Conservation (phyloP, 2,888 invertebrate genomes). For the Caenorhabditis wallacei region DNA sequence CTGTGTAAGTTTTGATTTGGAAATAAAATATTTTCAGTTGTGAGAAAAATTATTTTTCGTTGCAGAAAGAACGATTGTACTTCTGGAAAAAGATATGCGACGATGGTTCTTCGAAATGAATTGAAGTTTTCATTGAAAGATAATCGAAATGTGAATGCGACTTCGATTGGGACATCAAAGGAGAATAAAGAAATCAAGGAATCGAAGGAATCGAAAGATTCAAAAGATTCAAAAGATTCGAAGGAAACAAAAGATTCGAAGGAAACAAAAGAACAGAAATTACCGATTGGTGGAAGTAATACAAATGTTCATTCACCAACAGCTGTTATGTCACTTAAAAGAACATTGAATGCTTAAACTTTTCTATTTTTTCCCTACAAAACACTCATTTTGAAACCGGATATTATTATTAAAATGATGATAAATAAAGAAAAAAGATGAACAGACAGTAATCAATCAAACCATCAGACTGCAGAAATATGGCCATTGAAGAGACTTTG, state of each 20-base stretch:
- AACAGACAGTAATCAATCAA: constrained; percentile 31
- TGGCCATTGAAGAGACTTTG: not conserved
- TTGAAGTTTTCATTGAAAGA: constrained; percentile 46
- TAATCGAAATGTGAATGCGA: not conserved
- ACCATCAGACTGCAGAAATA: not conserved
- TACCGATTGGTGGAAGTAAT: constrained; percentile 8
- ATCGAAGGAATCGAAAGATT: constrained; percentile 21
- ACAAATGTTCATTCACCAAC: constrained; percentile 25
- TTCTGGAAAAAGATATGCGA: constrained; percentile 38
- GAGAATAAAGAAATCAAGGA: constrained; percentile 8
- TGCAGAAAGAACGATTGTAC: constrained; percentile 47
- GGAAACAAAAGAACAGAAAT: not conserved
- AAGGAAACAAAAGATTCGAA: constrained; percentile 20
- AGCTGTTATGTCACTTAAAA: constrained; percentile 35
- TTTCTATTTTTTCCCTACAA: not conserved
- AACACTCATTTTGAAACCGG: not conserved
- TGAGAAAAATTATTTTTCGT: no score
- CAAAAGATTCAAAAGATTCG: constrained; percentile 26
- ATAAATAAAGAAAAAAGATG: not conserved
- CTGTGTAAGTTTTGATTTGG: constrained; percentile 28
- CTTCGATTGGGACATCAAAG: not conserved
- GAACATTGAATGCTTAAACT: constrained; percentile 35
- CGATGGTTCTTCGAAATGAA: constrained; percentile 25
- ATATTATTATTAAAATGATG: not conserved
- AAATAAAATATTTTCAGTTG: no score